phyloP scores from a whole-genome alignment of 1,140 invertebrate species.

The Pantala flavescens region DNA sequence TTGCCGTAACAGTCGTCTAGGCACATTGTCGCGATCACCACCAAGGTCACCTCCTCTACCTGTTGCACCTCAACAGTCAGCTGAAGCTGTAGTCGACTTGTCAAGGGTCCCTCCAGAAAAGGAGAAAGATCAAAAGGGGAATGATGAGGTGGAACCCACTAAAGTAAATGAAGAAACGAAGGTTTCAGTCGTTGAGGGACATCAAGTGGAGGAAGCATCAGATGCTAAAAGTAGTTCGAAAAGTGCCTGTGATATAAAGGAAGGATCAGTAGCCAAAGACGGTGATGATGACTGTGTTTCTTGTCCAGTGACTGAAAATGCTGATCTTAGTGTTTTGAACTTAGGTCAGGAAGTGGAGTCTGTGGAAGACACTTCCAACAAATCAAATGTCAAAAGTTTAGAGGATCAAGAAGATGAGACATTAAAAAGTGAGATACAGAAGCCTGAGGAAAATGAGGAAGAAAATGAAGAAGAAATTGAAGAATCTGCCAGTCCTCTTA shows the following conservation, averaged over 20 bases:
- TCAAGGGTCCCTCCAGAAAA: neutral
- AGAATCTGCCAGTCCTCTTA: neutral
- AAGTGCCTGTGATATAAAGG: slow-evolving; percentile 2
- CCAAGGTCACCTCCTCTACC: neutral
- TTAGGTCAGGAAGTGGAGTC: neutral
- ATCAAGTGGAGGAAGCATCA: neutral
- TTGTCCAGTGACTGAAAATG: neutral
- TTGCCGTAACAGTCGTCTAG: slow-evolving; percentile 33
- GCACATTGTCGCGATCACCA: neutral
- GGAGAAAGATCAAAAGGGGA: neutral
- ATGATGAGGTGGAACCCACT: neutral
- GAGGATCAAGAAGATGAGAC: neutral
- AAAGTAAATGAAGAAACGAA: neutral
- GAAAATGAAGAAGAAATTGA: neutral
- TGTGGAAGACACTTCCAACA: neutral
- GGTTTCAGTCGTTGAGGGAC: neutral
- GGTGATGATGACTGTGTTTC: slow-evolving; percentile 8
- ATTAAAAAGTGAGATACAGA: neutral
- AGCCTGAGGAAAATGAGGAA: neutral
- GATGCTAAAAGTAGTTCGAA: neutral
- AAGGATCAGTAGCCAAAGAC: neutral
- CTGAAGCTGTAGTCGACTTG: neutral
- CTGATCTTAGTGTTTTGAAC: neutral
- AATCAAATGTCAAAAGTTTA: neutral
- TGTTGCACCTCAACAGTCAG: neutral